Base-by-base conservation (phyloP, 2,888 invertebrate species). In the Chrysolina americana region DNA sequence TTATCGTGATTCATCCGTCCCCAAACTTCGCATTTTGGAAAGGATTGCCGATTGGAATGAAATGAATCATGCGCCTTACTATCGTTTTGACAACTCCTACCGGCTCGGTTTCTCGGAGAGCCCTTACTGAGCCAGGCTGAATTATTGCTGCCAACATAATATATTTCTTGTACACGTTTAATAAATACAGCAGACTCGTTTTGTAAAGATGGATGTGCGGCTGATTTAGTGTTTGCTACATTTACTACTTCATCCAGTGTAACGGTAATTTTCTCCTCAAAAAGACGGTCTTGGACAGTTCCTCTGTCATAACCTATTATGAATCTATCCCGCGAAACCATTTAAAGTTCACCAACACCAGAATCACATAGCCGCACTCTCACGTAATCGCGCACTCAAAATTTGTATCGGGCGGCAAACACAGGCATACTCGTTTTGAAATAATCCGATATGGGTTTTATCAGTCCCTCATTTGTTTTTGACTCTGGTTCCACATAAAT, bases 371-470 rank as follows among this genome's bases (percentile, higher is more conserved):
- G 64, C 13, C n/a, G 47, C 47, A 13, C 44, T 44, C 44, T 41
- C 44, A 23, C 36, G n/a, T 21, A 56, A n/a, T 62, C 36, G 59
- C 13, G 71, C 17, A 11, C 47, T 17, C 71, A 75, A 64, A 75
- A 75, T 50, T 66, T 70, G 63, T 70, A 70, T 41, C 48, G 53
- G 47, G 44, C 48, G 5, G 41, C 65, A 71, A 62, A 65, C 23
- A 71, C 48, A 17, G 59, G 28, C 41, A 64, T 28, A 28, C 28
- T 28, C 36, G 64, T 28, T 65, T 64, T 70, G 13, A 65, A 70
- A 65, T 70, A 36, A 41, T 64, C 44, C 10, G 36, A 1, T 3
- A 70, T 11, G 6, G 65, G 17, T 28, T 17, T 48, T 36, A 64
- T 53, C 47, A 64, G 41, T 15, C 65, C 64, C 1, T 48, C 47